Evolutionary conservation across 92 coral and sea anemone genomes (phyloP).

Genomic region (Virgularia gustaviana): DNA sequence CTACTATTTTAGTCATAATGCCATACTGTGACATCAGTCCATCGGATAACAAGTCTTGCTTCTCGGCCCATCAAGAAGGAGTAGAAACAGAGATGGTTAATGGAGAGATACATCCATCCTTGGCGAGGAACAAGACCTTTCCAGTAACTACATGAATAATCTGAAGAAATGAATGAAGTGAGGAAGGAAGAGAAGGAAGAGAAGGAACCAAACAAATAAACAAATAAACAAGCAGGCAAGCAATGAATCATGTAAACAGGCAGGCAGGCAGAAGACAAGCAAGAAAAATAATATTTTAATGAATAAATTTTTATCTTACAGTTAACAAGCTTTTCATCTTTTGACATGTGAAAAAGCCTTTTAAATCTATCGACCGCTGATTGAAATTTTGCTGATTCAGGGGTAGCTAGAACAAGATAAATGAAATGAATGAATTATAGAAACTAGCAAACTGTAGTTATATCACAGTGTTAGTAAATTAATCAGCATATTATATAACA

Average conservation of each 20-base stretch:
- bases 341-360: conserved; percentile 79
- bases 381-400: conserved; percentile 78
- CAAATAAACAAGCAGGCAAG: neutral
- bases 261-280: neutral
- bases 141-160: conserved; percentile 98
- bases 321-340: conserved; percentile 87
- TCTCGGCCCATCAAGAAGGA: conserved; percentile 97
- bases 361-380: conserved; percentile 82
- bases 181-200: conserved; percentile 12
- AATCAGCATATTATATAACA: conserved; percentile 4
- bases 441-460: neutral
- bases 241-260: neutral
- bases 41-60: conserved; percentile 87
- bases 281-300: neutral
- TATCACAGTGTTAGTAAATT: too few species aligned
- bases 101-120: conserved; percentile 97
- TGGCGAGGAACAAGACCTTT: conserved; percentile 97
- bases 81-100: conserved; percentile 92
- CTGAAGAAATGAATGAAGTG: conserved; percentile 38
- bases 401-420: conserved; percentile 38
- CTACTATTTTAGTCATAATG: neutral
- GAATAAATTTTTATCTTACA: conserved; percentile 50
- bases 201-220: neutral
- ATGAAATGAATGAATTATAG: neutral
- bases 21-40: conserved; percentile 98